These are phyloP conservation scores for Danaus melanippus DNA, from an alignment of 1,140 invertebrate genomes.

Conservation along the genomic window DNA sequence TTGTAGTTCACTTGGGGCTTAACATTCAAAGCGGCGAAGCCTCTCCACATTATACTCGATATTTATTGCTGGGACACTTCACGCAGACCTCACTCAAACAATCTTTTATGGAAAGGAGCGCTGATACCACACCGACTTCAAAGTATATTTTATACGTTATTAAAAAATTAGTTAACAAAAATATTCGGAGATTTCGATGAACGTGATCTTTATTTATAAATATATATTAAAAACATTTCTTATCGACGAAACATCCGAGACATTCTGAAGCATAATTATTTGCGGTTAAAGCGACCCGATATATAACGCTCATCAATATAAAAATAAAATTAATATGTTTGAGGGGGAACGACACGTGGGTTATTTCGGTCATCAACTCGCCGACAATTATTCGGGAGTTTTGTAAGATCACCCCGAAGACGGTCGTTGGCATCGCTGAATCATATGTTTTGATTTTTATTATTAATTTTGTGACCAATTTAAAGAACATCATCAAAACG, in stretches of 20 bases:
- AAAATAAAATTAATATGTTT: slow-evolving; percentile 65
- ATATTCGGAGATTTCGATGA: no score
- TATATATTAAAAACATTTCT: slow-evolving; percentile 3
- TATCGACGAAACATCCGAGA: slow-evolving; percentile 21
- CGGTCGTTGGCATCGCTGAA: slow-evolving; percentile 62
- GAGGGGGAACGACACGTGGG: slow-evolving; percentile 48
- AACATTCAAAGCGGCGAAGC: slow-evolving; percentile 62
- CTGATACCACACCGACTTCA: no score
- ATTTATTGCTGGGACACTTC: slow-evolving; percentile 63
- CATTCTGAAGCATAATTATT: slow-evolving; percentile 9
- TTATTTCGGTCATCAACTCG: slow-evolving; percentile 63
- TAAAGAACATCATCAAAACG: slow-evolving; percentile 1
- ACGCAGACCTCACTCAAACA: slow-evolving; percentile 19
- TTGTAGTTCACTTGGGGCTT: slow-evolving; percentile 62
- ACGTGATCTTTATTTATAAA: neutral
- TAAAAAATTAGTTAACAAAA: no score
- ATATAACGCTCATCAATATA: slow-evolving; percentile 45
- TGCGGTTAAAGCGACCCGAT: slow-evolving; percentile 10
- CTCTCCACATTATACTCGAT: slow-evolving; percentile 63
- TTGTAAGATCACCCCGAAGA: slow-evolving; percentile 63
- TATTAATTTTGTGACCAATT: slow-evolving; percentile 11
- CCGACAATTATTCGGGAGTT: slow-evolving; percentile 69
- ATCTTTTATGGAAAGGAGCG: no score
- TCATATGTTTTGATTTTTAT: slow-evolving; percentile 59
- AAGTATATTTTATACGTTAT: no score